Conservation (phyloP, 2,113 vertebrate species). For the Plestiodon gilberti region DNA sequence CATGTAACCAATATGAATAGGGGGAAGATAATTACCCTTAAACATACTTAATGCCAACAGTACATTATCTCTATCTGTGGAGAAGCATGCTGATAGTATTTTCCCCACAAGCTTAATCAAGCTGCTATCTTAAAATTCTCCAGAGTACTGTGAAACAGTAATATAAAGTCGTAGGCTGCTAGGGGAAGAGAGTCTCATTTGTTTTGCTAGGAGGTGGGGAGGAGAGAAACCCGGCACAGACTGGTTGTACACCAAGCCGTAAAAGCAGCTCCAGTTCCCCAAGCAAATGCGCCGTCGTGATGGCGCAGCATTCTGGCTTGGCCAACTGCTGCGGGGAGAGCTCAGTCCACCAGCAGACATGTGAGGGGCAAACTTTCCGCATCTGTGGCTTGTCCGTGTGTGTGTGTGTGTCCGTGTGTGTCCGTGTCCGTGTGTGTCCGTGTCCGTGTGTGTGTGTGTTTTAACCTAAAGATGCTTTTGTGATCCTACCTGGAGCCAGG, state of each 20-base stretch:
- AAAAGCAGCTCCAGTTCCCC: not conserved
- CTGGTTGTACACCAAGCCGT: conserved; percentile 51
- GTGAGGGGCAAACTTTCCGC: not conserved
- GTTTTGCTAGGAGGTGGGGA: conserved; percentile 31
- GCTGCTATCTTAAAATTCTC: conserved; percentile 74
- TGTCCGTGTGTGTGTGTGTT: no score
- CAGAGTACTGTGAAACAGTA: conserved; percentile 70
- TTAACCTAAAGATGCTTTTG: not conserved
- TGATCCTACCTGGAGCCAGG: not conserved
- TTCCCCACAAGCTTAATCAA: conserved; percentile 74
- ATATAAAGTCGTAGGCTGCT: conserved; percentile 63
- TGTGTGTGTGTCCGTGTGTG: no score
- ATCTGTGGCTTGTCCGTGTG: not conserved
- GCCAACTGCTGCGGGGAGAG: no score
- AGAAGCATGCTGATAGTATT: conserved; percentile 68
- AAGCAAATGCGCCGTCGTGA: not conserved
- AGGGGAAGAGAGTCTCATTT: conserved; percentile 37
- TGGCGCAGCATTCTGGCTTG: not conserved
- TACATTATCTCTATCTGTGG: conserved; percentile 74
- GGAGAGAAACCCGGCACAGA: not conserved
- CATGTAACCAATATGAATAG: conserved; percentile 68
- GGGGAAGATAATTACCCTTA: conserved; percentile 76
- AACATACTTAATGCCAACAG: conserved; percentile 73
- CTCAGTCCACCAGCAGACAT: no score
- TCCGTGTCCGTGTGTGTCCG: no score